Conservation (phyloP, 2,113 vertebrate species). For the Pionites leucogaster region DNA sequence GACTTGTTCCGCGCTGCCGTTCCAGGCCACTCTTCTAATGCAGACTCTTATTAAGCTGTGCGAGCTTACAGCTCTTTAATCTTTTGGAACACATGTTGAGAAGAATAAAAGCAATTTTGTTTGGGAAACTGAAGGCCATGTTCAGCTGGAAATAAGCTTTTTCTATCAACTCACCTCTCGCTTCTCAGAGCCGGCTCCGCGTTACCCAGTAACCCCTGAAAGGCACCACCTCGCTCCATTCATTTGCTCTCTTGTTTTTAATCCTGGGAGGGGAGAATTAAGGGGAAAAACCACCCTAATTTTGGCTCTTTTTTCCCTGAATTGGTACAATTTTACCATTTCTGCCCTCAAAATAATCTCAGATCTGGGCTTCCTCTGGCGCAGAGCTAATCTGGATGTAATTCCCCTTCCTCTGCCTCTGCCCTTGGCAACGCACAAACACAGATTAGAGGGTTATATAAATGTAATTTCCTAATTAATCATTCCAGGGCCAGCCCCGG, state of each 20-base stretch:
- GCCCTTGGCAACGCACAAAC: constrained; percentile 62
- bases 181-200: background rate
- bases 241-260: background rate
- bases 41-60: constrained; percentile 74
- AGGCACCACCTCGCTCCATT: background rate
- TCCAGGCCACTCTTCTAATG: constrained; percentile 74
- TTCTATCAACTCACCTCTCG: constrained; percentile 78
- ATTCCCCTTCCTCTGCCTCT: constrained; percentile 62
- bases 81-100: constrained; percentile 87
- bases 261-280: background rate
- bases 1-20: constrained; percentile 72
- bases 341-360: constrained; percentile 29
- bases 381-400: constrained; percentile 77
- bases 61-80: constrained; percentile 86
- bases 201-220: background rate
- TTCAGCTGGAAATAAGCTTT: constrained; percentile 85
- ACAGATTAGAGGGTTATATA: constrained; percentile 80
- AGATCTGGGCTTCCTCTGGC: constrained; percentile 40
- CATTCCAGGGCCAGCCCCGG: constrained; percentile 45
- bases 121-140: constrained; percentile 83
- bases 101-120: constrained; percentile 93
- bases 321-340: background rate
- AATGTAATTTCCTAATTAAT: constrained; percentile 82
- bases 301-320: background rate
- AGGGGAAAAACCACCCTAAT: background rate